Percentiles rank a stretch among this genome's conserved stretches.
Conservation (phyloP, 2,113 vertebrate genomes). For the Notechis scutatus region DNA sequence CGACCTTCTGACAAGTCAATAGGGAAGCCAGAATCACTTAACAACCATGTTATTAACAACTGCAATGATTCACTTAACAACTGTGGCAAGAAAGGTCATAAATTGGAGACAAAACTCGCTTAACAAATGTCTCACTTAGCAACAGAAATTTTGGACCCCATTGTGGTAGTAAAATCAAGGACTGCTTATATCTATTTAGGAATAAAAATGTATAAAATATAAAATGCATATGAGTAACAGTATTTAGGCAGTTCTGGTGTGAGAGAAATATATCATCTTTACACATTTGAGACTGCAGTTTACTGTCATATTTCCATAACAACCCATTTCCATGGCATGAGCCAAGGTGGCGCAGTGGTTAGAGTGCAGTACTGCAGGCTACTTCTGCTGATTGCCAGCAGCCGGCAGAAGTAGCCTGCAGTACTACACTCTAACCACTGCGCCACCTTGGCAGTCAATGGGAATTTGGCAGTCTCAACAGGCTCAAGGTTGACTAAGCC, state of each 20-base stretch:
- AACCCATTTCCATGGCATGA: no score
- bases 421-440: no score
- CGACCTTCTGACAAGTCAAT: not conserved
- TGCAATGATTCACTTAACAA: not conserved
- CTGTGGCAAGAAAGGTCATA: not conserved
- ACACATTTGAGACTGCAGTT: not conserved
- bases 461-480: no score
- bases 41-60: not conserved
- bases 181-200: not conserved
- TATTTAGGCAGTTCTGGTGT: not conserved
- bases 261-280: not conserved
- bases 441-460: no score
- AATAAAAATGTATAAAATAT: not conserved
- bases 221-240: not conserved
- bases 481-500: no score
- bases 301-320: not conserved
- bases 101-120: not conserved
- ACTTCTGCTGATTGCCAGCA: no score
- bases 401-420: no score
- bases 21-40: no score
- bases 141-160: not conserved
- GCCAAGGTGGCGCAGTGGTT: no score
- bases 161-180: not conserved
- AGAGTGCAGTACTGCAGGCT: no score
- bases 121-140: not conserved